These are phyloP conservation scores for Hypomecis atomaria DNA, from an alignment of 2,888 invertebrate species.

Conservation along the genomic window DNA sequence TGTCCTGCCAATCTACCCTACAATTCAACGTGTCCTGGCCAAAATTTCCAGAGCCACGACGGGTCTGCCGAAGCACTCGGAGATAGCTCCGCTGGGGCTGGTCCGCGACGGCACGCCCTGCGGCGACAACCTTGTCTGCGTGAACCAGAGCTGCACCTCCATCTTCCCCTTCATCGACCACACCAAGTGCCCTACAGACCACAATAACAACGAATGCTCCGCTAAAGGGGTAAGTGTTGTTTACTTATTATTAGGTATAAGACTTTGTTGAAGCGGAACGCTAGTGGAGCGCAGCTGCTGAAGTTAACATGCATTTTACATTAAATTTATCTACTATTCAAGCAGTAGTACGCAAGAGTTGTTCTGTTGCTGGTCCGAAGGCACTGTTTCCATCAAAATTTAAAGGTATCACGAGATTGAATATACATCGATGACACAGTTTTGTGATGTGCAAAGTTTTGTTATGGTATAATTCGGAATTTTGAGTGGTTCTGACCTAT, in stretches of 20 bases:
- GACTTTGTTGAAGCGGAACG: too few species aligned
- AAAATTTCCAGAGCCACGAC: slow-evolving; percentile 87
- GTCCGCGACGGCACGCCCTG: slow-evolving; percentile 98
- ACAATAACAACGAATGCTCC: slow-evolving; percentile 95
- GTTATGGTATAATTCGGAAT: too few species aligned
- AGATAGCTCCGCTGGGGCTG: slow-evolving; percentile 92
- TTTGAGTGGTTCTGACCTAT: too few species aligned
- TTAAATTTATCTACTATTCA: too few species aligned
- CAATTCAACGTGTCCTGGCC: not conserved
- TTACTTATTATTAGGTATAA: not conserved
- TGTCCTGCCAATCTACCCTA: not conserved
- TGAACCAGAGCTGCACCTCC: slow-evolving; percentile 96
- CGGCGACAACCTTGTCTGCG: slow-evolving; percentile 96
- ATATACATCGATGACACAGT: too few species aligned
- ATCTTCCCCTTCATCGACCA: slow-evolving; percentile 93
- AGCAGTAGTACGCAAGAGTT: too few species aligned
- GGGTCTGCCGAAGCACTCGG: slow-evolving; percentile 86
- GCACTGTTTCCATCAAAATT: too few species aligned
- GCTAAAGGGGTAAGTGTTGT: slow-evolving; percentile 95
- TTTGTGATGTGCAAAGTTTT: too few species aligned
- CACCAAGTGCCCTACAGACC: slow-evolving; percentile 95
- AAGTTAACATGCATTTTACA: too few species aligned
- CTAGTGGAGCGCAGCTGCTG: too few species aligned
- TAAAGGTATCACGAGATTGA: too few species aligned
- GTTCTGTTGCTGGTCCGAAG: too few species aligned